A percentile compares a stretch with the other conserved stretches of the same genome.
Conservation (phyloP, 2,797 vertebrate species). For the Pangasius djambal region DNA sequence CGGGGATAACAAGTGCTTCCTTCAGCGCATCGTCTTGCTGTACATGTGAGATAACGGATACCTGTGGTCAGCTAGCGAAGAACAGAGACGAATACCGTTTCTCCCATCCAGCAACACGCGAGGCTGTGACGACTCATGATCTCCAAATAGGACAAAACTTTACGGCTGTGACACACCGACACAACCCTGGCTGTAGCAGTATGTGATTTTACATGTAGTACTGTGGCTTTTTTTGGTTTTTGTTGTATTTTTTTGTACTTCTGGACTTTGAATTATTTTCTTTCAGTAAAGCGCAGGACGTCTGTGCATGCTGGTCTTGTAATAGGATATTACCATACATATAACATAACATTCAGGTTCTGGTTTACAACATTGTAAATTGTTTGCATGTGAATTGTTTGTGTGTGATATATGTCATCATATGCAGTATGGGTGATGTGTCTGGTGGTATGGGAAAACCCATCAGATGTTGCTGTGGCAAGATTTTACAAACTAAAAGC, state of each 20-base stretch:
- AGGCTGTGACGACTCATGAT: neutral
- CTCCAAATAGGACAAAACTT: neutral
- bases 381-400: neutral
- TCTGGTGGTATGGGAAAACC: neutral
- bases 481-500: neutral
- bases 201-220: neutral
- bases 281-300: too few species aligned
- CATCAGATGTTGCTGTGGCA: too few species aligned
- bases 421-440: neutral
- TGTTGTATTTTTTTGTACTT: neutral
- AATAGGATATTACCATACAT: neutral
- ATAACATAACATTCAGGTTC: neutral
- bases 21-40: neutral
- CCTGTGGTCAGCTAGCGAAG: neutral
- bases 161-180: neutral
- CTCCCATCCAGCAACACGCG: neutral
- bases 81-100: neutral
- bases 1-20: neutral
- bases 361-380: neutral
- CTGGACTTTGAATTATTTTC: neutral
- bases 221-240: neutral
- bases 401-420: neutral
- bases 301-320: neutral
- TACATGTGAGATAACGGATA: neutral
- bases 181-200: neutral